A percentile compares a stretch with the other conserved stretches of the same genome.
Evolutionary conservation across 2,888 invertebrate species (phyloP).

Genomic region (Stictocephala bisonia): DNA sequence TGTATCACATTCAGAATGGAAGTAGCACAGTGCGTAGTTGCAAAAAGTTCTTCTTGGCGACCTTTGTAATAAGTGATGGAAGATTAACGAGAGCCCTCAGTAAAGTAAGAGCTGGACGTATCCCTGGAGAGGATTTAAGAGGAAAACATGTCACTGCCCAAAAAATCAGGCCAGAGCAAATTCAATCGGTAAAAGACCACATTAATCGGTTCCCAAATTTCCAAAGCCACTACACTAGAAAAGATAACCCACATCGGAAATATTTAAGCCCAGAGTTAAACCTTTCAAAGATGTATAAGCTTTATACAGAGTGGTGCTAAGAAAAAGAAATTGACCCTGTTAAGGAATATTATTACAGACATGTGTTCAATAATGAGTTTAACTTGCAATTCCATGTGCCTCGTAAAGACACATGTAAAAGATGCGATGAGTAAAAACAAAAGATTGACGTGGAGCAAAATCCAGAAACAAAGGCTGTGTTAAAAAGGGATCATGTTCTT

Average conservation of each 20-base stretch:
- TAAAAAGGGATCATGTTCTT: constrained; percentile 3
- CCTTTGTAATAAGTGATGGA: constrained; percentile 43
- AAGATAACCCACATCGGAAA: constrained; percentile 39
- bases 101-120: constrained; percentile 34
- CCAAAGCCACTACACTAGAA: constrained; percentile 42
- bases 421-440: constrained; percentile 35
- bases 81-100: constrained; percentile 43
- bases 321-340: constrained; percentile 39
- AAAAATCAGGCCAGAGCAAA: constrained; percentile 41
- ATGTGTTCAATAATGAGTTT: constrained; percentile 38
- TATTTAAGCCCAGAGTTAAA: constrained; percentile 42
- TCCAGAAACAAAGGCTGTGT: constrained; percentile 21
- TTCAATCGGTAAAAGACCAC: constrained; percentile 40
- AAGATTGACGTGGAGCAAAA: constrained; percentile 24
- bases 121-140: constrained; percentile 45
- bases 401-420: constrained; percentile 42
- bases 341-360: constrained; percentile 42
- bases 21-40: constrained; percentile 35
- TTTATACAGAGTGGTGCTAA: constrained; percentile 36
- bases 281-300: constrained; percentile 33
- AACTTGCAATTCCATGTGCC: constrained; percentile 40
- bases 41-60: constrained; percentile 39
- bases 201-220: constrained; percentile 40
- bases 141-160: constrained; percentile 43
- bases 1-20: constrained; percentile 40